A percentile compares a stretch with the other conserved stretches of the same genome.
phyloP scores from a whole-genome alignment of 2,113 vertebrate species.

The Scopus umbretta region DNA sequence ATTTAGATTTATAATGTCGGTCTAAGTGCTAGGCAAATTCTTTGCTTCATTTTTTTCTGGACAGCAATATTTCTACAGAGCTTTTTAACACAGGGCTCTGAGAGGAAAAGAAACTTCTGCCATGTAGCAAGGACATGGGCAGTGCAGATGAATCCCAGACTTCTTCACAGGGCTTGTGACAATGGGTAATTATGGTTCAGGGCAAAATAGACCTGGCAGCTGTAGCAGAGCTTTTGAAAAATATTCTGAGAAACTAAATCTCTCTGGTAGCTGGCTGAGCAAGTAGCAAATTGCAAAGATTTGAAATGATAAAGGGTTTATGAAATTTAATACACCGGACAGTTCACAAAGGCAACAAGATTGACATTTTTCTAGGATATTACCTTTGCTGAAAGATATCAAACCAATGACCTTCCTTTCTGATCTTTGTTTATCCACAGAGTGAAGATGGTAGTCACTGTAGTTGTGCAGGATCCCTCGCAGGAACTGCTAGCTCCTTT shows the following conservation, averaged over 20 bases:
- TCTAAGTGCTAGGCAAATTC: not conserved
- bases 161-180: not conserved
- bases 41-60: not conserved
- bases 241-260: not conserved
- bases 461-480: not conserved
- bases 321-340: not conserved
- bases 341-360: not conserved
- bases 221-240: not conserved
- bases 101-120: not conserved
- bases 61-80: not conserved
- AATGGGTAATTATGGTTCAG: not conserved
- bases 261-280: not conserved
- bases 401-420: not conserved
- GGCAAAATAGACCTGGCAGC: not conserved
- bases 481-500: not conserved
- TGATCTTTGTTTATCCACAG: not conserved
- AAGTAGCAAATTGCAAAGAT: not conserved
- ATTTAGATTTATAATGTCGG: not conserved
- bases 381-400: not conserved
- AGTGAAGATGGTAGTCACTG: not conserved
- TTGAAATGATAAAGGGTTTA: not conserved
- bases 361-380: not conserved
- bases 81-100: not conserved
- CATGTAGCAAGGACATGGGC: not conserved
- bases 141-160: not conserved